phyloP scores from a whole-genome alignment of 92 coral and sea anemone species.

The Montipora capitata region DNA sequence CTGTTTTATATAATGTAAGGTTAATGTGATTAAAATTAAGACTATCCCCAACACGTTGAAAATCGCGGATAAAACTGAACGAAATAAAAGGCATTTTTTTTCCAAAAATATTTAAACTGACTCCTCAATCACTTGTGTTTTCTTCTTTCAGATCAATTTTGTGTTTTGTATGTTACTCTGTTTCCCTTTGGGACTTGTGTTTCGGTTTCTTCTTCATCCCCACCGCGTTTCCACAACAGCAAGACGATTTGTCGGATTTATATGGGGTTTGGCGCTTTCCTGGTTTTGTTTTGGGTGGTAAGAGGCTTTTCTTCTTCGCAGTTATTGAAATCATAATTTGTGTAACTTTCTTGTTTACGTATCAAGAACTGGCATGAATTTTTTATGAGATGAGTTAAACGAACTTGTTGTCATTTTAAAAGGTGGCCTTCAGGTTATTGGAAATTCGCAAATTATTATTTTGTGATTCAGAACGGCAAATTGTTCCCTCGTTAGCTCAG shows the following conservation, averaged over 20 bases:
- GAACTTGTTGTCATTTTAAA: neutral
- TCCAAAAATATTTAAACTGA: neutral
- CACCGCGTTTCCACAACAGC: slow-evolving; percentile 61
- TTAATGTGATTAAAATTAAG: too few relatives aligned
- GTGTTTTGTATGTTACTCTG: slow-evolving; percentile 74
- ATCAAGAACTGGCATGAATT: neutral
- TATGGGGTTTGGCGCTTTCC: slow-evolving; percentile 79
- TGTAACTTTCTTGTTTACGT: neutral
- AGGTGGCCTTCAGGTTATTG: neutral
- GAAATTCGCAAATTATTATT: too few relatives aligned
- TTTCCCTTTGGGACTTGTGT: slow-evolving; percentile 76
- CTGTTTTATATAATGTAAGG: neutral
- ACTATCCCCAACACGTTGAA: too few relatives aligned
- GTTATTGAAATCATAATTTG: neutral
- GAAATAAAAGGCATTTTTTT: neutral
- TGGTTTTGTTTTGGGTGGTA: slow-evolving; percentile 75
- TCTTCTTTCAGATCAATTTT: slow-evolving; percentile 68
- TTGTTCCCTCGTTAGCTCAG: too few relatives aligned
- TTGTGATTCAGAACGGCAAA: too few relatives aligned
- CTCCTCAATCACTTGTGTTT: neutral
- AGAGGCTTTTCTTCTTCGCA: neutral
- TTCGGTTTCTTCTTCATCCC: slow-evolving; percentile 81
- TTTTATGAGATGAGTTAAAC: neutral
- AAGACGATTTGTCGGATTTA: slow-evolving; percentile 72
- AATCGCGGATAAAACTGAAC: too few relatives aligned